Conservation (phyloP, 2,113 vertebrate genomes). For the Sebastes schlegelii region DNA sequence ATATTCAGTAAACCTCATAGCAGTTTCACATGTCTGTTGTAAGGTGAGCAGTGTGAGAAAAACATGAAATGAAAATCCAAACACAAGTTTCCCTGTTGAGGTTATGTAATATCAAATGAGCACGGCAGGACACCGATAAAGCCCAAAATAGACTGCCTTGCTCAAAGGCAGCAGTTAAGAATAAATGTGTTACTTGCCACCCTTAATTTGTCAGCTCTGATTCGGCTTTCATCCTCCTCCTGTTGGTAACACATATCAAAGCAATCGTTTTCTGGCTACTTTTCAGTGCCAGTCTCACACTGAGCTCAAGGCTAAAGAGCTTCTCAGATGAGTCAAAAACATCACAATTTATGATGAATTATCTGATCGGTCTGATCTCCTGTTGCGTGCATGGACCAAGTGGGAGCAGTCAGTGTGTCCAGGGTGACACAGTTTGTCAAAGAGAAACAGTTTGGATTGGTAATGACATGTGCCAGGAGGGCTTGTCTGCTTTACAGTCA, state of each 20-base stretch:
- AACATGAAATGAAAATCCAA: conserved; percentile 10
- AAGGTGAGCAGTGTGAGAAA: background rate
- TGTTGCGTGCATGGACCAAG: conserved; percentile 41
- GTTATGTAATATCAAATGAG: conserved; percentile 43
- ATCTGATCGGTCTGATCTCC: conserved; percentile 36
- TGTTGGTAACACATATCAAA: conserved; percentile 60
- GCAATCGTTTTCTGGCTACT: conserved; percentile 53
- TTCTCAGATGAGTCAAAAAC: conserved; percentile 51
- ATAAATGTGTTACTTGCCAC: conserved; percentile 67
- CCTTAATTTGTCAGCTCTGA: conserved; percentile 57
- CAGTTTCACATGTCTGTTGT: conserved; percentile 38
- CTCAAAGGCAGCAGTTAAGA: conserved; percentile 67
- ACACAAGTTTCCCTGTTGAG: conserved; percentile 10
- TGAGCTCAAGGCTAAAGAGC: conserved; percentile 53
- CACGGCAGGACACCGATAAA: conserved; percentile 4
- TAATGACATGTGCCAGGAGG: conserved; percentile 69
- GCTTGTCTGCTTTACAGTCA: conserved; percentile 66
- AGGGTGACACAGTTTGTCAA: conserved; percentile 50
- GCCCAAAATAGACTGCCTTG: conserved; percentile 61
- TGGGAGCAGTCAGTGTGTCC: conserved; percentile 57
- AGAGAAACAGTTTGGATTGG: conserved; percentile 37
- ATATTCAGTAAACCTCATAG: conserved; percentile 22
- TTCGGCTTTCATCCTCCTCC: conserved; percentile 62
- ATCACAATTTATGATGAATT: conserved; percentile 45
- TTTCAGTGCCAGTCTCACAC: conserved; percentile 44